Evolutionary conservation across 2,797 vertebrate species (phyloP), one percentile per base, ranked within the genome.

Genomic region (Danio choprae): DNA sequence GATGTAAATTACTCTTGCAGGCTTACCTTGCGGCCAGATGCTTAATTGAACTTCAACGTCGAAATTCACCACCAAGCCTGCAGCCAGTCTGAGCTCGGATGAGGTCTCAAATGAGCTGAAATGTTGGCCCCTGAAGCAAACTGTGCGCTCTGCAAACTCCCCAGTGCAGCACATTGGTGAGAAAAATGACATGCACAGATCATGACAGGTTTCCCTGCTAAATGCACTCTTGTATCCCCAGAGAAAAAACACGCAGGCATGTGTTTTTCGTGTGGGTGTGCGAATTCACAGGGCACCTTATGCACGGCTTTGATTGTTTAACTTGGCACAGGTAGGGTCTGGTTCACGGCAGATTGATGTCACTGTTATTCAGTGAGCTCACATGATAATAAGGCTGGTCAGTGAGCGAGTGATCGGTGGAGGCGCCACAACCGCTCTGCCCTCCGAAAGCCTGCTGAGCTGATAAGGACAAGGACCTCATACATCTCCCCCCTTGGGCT

Each of bases 151-250:
- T 89, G 90, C 79, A 85, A 90, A 90, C 85, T 84, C 84, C 67
- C 53, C 63, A 43, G 70, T 83, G 65, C 63, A 16, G 36, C 75
- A 83, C 76, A 72, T 86, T 86, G 87, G 86, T 82, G 91, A 89
- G 92, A 91, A 92, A 92, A 91, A 84, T 94, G 80, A 80, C 92
- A 83, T 86, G 82, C 58, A 71, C 76, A 77, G 82, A 87, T 88
- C 84, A 88, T 92, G 89, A 89, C 91, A 74, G 36, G 3, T 36
- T 59, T 90, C 87, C 87, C 46, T 58, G 79, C 67, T 80, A 71
- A 75, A 68, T 56, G 67, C 70, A 74, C 75, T 77, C 71, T 18
- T 6, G 36, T 7, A 0, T 51, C 60, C 63, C 62, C 7, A 22
- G 68, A 72, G 50, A 69, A 77, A 55, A 29, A 62, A 40, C 60